A percentile compares a stretch with the other conserved stretches of the same genome.
These are phyloP conservation scores for Gnatocerus cornutus DNA, from an alignment of 2,888 invertebrate genomes.

Conservation along the genomic window DNA sequence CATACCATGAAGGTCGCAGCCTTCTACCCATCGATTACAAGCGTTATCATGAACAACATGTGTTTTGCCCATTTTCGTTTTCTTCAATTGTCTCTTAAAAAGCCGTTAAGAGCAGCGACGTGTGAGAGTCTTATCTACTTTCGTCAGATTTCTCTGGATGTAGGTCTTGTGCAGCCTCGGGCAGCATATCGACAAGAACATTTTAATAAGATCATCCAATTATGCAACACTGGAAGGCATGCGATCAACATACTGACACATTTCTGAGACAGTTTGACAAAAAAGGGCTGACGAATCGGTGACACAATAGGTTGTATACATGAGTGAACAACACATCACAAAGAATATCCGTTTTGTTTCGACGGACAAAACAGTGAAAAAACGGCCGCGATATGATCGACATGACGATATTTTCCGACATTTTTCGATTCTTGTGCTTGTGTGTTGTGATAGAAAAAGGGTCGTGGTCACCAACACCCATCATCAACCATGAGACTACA, in stretches of 20 bases:
- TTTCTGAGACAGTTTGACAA: neutral
- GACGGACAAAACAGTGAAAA: slow-evolving; percentile 25
- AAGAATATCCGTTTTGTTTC: slow-evolving; percentile 57
- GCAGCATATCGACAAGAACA: slow-evolving; percentile 16
- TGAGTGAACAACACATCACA: slow-evolving; percentile 58
- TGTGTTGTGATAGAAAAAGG: slow-evolving; percentile 65
- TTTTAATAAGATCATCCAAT: slow-evolving; percentile 7
- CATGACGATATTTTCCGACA: slow-evolving; percentile 36
- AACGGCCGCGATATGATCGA: slow-evolving; percentile 35
- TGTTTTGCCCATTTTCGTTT: slow-evolving; percentile 33
- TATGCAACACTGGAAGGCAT: slow-evolving; percentile 5
- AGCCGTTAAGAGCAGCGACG: slow-evolving; percentile 17
- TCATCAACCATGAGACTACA: slow-evolving; percentile 25
- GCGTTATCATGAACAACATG: neutral
- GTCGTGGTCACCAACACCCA: slow-evolving; percentile 64
- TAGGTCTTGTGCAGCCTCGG: slow-evolving; percentile 50
- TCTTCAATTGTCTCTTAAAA: slow-evolving; percentile 35
- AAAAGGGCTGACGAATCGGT: neutral
- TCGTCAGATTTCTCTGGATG: slow-evolving; percentile 53
- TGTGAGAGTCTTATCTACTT: slow-evolving; percentile 53
- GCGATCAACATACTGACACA: slow-evolving; percentile 1
- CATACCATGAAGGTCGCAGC: slow-evolving; percentile 1
- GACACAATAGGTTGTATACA: slow-evolving; percentile 46
- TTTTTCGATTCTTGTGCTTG: slow-evolving; percentile 64
- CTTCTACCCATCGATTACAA: neutral